Conservation (phyloP, 2,888 invertebrate genomes). For the Chymomyza caudatula region DNA sequence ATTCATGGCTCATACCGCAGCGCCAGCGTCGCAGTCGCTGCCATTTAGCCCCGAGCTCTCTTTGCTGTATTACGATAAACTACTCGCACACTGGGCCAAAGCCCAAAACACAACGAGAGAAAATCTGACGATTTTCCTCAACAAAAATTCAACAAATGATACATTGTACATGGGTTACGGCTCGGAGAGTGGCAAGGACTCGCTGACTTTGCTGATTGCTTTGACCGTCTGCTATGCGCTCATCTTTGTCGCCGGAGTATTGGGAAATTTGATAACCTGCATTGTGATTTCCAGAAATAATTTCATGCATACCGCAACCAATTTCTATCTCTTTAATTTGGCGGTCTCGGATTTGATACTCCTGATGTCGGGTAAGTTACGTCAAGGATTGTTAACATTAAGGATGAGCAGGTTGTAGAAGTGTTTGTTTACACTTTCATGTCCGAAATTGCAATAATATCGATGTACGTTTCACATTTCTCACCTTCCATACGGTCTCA, state of each 20-base stretch:
- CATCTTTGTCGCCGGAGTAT: conserved; percentile 83
- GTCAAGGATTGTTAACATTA: background rate
- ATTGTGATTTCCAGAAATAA: conserved; percentile 89
- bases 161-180: background rate
- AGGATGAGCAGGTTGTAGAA: no score
- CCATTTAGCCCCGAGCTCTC: conserved; percentile 7
- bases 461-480: no score
- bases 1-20: conserved; percentile 54
- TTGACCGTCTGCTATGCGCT: conserved; percentile 85
- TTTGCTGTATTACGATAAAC: conserved; percentile 53
- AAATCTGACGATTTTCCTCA: conserved; percentile 51
- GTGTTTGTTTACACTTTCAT: no score
- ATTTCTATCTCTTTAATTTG: conserved; percentile 90
- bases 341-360: conserved; percentile 90
- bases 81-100: conserved; percentile 59
- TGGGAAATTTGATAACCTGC: conserved; percentile 91
- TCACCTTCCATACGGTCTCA: conserved; percentile 15
- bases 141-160: conserved; percentile 23
- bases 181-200: background rate
- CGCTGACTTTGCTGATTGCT: conserved; percentile 73
- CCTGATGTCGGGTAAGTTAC: conserved; percentile 82
- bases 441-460: no score
- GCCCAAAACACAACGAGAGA: conserved; percentile 59
- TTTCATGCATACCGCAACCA: conserved; percentile 90
- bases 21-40: background rate